Evolutionary conservation across 2,113 vertebrate species (phyloP), one percentile per base, ranked within the genome.

Genomic region (Myrmophylax atrothorax): DNA sequence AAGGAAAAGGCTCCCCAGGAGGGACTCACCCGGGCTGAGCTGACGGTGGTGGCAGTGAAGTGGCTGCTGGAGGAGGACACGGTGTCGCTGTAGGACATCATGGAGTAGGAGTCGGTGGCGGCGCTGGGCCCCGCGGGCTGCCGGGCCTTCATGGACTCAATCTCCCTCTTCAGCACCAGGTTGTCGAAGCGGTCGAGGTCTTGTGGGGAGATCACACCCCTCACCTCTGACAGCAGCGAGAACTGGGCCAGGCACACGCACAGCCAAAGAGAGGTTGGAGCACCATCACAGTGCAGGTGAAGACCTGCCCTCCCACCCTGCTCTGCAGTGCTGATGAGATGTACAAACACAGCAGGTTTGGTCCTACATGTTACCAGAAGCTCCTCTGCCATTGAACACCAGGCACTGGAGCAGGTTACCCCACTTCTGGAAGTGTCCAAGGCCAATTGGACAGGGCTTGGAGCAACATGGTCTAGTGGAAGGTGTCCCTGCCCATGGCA

Each of bases 21-120:
- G 63, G 31, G 42, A 53, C 98, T 68, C 96, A 99, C 99, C 98
- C 99, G 98, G 44, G 99, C 99, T 0, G 99, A 99, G 98, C 99
- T 99, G 97, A 99, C 98, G 0, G 99, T 99, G 52, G 99, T 99
- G 96, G 98, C 99, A 69, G 99, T 99, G 97, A 99, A 98, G 70
- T 98, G 99, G 97, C 99, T 99, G 96, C 98, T 99, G 4, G 98
- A 98, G 50, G 99, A 99, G 0, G 99, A 99, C 85, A 98, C 92
- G 0, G 99, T 99, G 97, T 99, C 99, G 0, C 99, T 99, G 96
- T 98, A 99, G 60, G 99, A 99, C 95, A 98, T 98, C 98, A 98
- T 93, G 44, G 99, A 99, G 95, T 97, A 98, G 81, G 98, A 97
- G 97, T 99, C 99, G 0, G 96, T 88, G 69, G 97, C 95, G 0